Evolutionary conservation across 2,113 vertebrate genomes (phyloP), one percentile per base, ranked within the genome.

Genomic region (Gila orcuttii): DNA sequence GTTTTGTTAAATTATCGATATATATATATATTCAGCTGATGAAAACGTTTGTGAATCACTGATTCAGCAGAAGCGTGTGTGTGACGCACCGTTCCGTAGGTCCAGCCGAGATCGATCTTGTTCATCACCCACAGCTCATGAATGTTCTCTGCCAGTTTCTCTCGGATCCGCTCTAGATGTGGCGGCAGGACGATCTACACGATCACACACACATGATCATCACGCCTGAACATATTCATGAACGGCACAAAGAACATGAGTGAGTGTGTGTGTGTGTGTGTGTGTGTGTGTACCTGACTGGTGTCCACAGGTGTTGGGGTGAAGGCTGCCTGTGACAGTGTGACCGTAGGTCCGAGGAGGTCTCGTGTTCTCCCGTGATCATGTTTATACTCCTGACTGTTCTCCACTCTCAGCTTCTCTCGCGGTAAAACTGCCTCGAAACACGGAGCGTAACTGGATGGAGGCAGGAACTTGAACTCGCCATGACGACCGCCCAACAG

Each of bases 71-170:
- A 71, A 42, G 1, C 19, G 3, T 10, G 23, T 66, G 62, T 52
- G 2, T 86, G 31, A 96, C 94, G 84, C 94, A 99, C 98, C 83
- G 93, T 93, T 86, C 98, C 98, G 50, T 96, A 99, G 6, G 96
- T 97, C 98, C 98, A 99, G 85, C 97, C 98, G 87, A 99, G 94
- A 77, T 98, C 97, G 39, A 99, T 98, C 93, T 99, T 99, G 93
- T 99, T 99, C 98, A 98, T 98, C 88, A 98, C 98, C 98, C 98
- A 99, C 84, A 99, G 96, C 83, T 99, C 98, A 75, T 99, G 98
- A 90, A 99, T 99, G 90, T 99, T 99, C 87, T 99, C 97, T 60
- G 97, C 97, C 85, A 99, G 94, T 82, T 97, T 99, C 92, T 99
- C 97, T 91, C 97, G 93, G 91, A 99, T 97, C 84, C 96, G 95